Base-by-base conservation (phyloP, 2,888 invertebrate genomes). In the Spilarctia lutea region DNA sequence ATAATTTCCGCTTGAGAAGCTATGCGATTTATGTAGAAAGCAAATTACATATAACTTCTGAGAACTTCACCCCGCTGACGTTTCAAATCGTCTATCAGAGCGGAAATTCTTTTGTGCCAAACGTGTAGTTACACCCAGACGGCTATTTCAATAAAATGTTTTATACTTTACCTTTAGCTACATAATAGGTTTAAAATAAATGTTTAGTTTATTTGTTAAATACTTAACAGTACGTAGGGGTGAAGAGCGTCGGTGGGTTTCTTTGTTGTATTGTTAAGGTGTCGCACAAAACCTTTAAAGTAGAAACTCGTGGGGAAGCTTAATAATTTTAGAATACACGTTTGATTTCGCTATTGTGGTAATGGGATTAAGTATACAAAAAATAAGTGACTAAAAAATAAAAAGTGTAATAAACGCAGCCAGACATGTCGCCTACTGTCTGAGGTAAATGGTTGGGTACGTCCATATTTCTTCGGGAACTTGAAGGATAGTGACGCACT, bases 41-140 rank as follows among this genome's bases (percentile, higher is more conserved):
- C 24, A 42, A 74, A 56, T 20, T 77, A n/a, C n/a, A n/a, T 72
- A 73, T 74, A 73, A 74, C 66, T 72, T 65, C 33, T 24, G 70
- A 74, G 73, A 75, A 39, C 35, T 33, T 39, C 56, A n/a, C 3
- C 60, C 68, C 42, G 30, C 39, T 65, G 27, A 4, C 65, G 68
- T 48, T 66, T 20, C 74, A 80, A 76, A 80, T 78, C 69, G 72
- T 73, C 73, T 79, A 80, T 75, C 74, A 78, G 80, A 87, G 81
- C 86, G 85, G 85, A 79, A 86, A 87, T 65, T 76, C 65, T 79
- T 80, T 87, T 82, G 83, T 82, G 35, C 69, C 35, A 73, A 76
- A 39, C 39, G 3, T 71, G 65, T 68, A 35, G 71, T 33, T 60
- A 60, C 27, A 68, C 60, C 56, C 24, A 56, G 30, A 27, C 48